Evolutionary conservation across 2,113 vertebrate species (phyloP).

Genomic region (Macrotis lagotis): DNA sequence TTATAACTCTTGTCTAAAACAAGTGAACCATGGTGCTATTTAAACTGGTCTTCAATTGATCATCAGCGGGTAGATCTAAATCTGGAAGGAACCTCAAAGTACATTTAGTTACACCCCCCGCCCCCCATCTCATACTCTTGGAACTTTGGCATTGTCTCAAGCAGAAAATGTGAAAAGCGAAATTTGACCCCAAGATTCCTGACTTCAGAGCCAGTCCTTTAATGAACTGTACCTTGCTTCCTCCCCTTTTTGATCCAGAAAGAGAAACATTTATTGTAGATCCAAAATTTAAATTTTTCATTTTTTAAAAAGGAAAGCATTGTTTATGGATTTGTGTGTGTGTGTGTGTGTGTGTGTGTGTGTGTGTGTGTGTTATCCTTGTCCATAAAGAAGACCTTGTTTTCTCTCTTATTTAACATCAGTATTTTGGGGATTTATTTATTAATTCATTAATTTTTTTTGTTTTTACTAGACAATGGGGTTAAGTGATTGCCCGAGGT

Average conservation of each 20-base stretch:
- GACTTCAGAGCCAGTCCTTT: background rate
- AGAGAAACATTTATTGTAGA: background rate
- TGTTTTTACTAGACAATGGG: too few relatives aligned
- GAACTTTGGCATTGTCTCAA: background rate
- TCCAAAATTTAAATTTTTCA: background rate
- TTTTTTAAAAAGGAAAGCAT: too few relatives aligned
- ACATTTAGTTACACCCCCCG: background rate
- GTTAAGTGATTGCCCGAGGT: too few relatives aligned
- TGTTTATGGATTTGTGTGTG: too few relatives aligned
- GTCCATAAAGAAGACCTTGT: too few relatives aligned
- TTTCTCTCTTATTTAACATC: too few relatives aligned
- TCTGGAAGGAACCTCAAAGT: background rate
- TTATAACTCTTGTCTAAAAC: background rate
- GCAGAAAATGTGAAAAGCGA: background rate
- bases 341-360: too few relatives aligned
- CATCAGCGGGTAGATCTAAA: background rate
- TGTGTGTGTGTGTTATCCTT: too few relatives aligned
- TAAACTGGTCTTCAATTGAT: background rate
- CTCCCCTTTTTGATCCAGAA: background rate
- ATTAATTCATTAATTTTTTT: too few relatives aligned
- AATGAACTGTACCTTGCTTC: background rate
- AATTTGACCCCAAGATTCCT: background rate
- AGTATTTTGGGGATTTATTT: too few relatives aligned
- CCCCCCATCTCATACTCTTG: background rate
- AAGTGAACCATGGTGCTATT: background rate